These are phyloP conservation scores for Nerophis lumbriciformis DNA, from an alignment of 2,113 vertebrate genomes.

Conservation along the genomic window DNA sequence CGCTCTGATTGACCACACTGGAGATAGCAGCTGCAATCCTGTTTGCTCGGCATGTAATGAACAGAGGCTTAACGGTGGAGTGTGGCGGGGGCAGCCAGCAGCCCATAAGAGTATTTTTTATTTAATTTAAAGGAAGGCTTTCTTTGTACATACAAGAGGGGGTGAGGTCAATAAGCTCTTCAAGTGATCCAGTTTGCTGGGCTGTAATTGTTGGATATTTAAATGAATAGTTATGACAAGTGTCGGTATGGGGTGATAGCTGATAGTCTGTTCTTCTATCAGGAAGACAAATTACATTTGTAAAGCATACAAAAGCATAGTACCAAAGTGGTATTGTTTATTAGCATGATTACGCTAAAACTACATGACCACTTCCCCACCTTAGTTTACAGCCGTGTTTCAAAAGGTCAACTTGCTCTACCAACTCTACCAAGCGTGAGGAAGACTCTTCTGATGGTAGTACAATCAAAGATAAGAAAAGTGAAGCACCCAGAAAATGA, in stretches of 20 bases:
- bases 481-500: too few relatives aligned
- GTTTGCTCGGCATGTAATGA: slow-evolving; percentile 61
- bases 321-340: too few relatives aligned
- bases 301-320: too few relatives aligned
- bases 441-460: too few relatives aligned
- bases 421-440: too few relatives aligned
- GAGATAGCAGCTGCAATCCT: slow-evolving; percentile 57
- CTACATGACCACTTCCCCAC: too few relatives aligned
- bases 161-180: slow-evolving; percentile 31
- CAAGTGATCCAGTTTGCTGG: slow-evolving; percentile 21
- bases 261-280: neutral
- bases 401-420: too few relatives aligned
- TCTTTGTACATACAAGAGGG: slow-evolving; percentile 19
- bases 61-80: slow-evolving; percentile 35
- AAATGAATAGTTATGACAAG: neutral
- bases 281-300: too few relatives aligned
- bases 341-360: too few relatives aligned
- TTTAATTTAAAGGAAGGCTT: slow-evolving; percentile 1
- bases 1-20: slow-evolving; percentile 57
- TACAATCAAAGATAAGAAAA: too few relatives aligned
- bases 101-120: slow-evolving; percentile 38
- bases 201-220: neutral
- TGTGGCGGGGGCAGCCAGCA: slow-evolving; percentile 3
- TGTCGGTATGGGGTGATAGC: neutral
- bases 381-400: too few relatives aligned